These are phyloP conservation scores for Cyrtorhinus lividipennis DNA, from an alignment of 1,140 invertebrate species.

Conservation along the genomic window DNA sequence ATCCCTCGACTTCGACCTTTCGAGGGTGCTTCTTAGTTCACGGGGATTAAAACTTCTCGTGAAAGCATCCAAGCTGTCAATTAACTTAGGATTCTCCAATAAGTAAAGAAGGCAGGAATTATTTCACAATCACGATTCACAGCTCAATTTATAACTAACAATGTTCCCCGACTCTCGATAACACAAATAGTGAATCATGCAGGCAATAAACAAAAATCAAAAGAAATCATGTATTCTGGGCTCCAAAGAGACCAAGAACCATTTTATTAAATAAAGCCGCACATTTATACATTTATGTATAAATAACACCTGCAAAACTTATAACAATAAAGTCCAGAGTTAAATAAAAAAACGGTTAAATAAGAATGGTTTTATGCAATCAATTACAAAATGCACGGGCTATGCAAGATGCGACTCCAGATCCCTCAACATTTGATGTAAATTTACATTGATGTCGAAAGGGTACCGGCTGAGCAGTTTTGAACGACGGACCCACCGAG, in stretches of 20 bases:
- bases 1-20: too few species aligned
- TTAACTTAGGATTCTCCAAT: too few species aligned
- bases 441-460: neutral
- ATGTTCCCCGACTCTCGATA: too few species aligned
- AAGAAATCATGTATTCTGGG: too few species aligned
- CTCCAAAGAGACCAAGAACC: neutral
- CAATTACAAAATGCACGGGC: neutral
- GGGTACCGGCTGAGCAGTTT: neutral
- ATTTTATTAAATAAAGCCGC: neutral
- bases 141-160: too few species aligned
- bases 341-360: neutral
- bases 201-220: too few species aligned
- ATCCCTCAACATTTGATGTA: neutral
- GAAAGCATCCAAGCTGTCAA: too few species aligned
- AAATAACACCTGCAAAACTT: neutral
- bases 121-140: too few species aligned
- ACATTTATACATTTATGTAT: neutral
- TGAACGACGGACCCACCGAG: neutral
- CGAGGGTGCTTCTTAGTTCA: too few species aligned
- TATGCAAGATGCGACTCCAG: neutral
- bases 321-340: neutral
- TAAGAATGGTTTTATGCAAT: neutral
- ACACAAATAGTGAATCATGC: too few species aligned
- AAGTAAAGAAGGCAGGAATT: too few species aligned
- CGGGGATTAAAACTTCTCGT: too few species aligned